Base-by-base conservation (phyloP, 1,140 invertebrate genomes). In the Drosophila teissieri region DNA sequence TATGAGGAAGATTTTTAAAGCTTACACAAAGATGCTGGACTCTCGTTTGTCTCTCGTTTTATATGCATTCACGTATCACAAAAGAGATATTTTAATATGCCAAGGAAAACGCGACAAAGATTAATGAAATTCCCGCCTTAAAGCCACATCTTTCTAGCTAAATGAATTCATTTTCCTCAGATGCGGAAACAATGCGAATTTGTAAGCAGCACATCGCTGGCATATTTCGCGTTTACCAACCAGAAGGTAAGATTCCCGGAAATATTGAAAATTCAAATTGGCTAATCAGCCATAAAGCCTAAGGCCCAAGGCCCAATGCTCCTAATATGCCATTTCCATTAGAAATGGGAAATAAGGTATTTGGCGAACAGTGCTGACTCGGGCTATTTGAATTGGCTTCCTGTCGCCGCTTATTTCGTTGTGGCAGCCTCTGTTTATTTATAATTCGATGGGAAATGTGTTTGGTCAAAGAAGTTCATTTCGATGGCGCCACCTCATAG, bases 121-220 rank as follows among this genome's bases (percentile, higher is more conserved):
- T 86, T 88, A 77, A 82, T 86, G 83, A 82, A 82, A 88, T 88
- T 79, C 70, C 61, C 39, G 36, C 52, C 54, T 80, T 78, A 63
- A 78, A 78, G 61, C 48, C 58, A 52, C 52, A 42, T 40, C 40
- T 49, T 34, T 19, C 8, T 12, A 36, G 27, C 7, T 36, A 56
- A 48, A 53, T 60, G 53, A 61, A 56, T 42, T 70, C 64, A 5
- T n/a, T 5, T 14, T 7, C 19, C 14, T 48, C 39, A 4, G 17
- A 31, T 4, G 15, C 36, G 58, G 40, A 62, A 49, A 40, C 63
- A 56, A 39, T 22, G 62, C 12, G 39, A 11, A 70, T 52, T 61
- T 49, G 54, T 14, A 8, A 8, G 63, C 19, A 52, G n/a, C 7
- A 37, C 12, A 48, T 27, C 14, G 27, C 24, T 14, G 19, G 7